A percentile compares a stretch with the other conserved stretches of the same genome.
phyloP scores from a whole-genome alignment of 2,113 vertebrate species.

The Electrona antarctica region DNA sequence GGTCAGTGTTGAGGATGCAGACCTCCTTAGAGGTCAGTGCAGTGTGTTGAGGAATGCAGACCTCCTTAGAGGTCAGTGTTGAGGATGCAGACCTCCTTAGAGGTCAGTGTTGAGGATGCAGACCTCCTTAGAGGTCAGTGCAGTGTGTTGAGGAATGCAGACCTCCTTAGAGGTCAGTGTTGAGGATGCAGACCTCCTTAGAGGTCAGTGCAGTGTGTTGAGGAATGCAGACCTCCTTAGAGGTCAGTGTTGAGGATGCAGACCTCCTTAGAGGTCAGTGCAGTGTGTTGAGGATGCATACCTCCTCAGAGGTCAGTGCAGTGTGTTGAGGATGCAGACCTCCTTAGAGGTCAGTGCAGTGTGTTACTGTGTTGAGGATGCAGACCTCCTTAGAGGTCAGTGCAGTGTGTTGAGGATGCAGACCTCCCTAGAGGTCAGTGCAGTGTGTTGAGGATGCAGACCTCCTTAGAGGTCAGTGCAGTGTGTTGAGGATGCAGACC shows the following conservation, averaged over 20 bases:
- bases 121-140: slow-evolving; percentile 88
- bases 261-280: no score
- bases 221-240: slow-evolving; percentile 82
- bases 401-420: slow-evolving; percentile 4
- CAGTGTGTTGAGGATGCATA: slow-evolving; percentile 52
- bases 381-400: no score
- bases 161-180: neutral
- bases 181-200: slow-evolving; percentile 80
- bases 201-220: slow-evolving; percentile 49
- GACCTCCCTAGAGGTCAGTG: slow-evolving; percentile 82
- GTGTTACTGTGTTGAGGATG: no score
- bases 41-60: no score
- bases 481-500: no score
- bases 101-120: slow-evolving; percentile 53
- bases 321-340: slow-evolving; percentile 70
- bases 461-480: slow-evolving; percentile 85
- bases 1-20: slow-evolving; percentile 19
- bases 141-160: no score
- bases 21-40: slow-evolving; percentile 88
- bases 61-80: neutral
- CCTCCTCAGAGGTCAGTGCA: slow-evolving; percentile 79
- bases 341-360: slow-evolving; percentile 81
- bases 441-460: slow-evolving; percentile 49
- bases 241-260: slow-evolving; percentile 47
- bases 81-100: slow-evolving; percentile 80